These are phyloP conservation scores for Lophius americanus DNA, from an alignment of 2,797 vertebrate genomes.

Conservation along the genomic window DNA sequence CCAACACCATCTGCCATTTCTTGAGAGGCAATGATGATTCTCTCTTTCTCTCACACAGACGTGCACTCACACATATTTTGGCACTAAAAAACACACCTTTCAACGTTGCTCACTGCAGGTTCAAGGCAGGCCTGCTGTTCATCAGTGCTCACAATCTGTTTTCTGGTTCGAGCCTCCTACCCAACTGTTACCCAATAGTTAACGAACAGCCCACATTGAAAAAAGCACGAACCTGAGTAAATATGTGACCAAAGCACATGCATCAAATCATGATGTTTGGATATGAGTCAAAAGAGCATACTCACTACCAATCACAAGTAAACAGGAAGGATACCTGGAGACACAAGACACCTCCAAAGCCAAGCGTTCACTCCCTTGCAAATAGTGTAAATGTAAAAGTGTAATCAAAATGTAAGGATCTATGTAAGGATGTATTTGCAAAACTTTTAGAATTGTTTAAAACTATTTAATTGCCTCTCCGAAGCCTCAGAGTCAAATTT, in stretches of 20 bases:
- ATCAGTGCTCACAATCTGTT: constrained; percentile 65
- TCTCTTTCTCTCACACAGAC: constrained; percentile 16
- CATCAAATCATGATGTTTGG: constrained; percentile 20
- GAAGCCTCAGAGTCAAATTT: too few relatives aligned
- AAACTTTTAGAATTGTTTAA: not conserved
- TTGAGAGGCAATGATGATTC: constrained; percentile 24
- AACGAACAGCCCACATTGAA: constrained; percentile 30
- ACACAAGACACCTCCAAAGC: not conserved
- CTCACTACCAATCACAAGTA: not conserved
- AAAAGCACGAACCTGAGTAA: constrained; percentile 5
- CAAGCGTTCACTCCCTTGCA: too few relatives aligned
- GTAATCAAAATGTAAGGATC: too few relatives aligned
- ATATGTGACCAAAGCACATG: not conserved
- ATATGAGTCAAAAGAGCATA: not conserved
- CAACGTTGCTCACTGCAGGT: constrained; percentile 50
- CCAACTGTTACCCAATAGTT: constrained; percentile 47
- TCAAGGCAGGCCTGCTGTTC: constrained; percentile 65
- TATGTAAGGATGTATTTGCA: not conserved
- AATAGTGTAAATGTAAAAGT: too few relatives aligned
- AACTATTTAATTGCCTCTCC: too few relatives aligned
- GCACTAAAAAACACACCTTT: constrained; percentile 48
- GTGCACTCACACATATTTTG: constrained; percentile 9
- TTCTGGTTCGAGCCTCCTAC: constrained; percentile 44
- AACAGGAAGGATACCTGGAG: not conserved
- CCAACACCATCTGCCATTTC: constrained; percentile 58